These are phyloP conservation scores for Leptopterna dolabrata DNA, from an alignment of 2,888 invertebrate species.

Conservation along the genomic window DNA sequence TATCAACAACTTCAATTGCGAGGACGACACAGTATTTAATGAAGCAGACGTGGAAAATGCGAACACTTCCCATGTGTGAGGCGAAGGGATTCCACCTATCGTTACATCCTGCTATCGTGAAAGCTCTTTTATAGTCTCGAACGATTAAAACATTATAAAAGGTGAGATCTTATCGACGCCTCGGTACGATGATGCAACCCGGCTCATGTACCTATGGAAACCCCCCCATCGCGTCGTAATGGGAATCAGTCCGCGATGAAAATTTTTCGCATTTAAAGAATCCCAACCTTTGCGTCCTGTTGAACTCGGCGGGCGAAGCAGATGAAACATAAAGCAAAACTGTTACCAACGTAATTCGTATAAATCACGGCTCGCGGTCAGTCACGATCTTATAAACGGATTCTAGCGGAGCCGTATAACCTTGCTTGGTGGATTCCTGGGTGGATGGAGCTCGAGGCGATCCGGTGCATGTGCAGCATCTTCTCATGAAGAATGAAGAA, in stretches of 20 bases:
- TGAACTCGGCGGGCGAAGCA: not conserved
- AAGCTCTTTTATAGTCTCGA: not conserved
- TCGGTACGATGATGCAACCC: not conserved
- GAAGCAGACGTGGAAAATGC: too few relatives aligned
- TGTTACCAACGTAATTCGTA: not conserved
- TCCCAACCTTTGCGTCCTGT: not conserved
- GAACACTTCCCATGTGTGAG: too few relatives aligned
- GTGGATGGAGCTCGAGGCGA: not conserved
- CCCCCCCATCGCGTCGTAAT: not conserved
- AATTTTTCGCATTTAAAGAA: not conserved
- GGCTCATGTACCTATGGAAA: not conserved
- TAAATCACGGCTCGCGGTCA: not conserved
- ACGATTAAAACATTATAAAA: constrained; percentile 3
- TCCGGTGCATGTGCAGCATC: not conserved
- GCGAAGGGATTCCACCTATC: not conserved
- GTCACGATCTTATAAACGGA: constrained; percentile 3
- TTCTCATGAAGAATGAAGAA: not conserved
- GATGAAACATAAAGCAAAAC: not conserved
- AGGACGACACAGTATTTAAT: too few relatives aligned
- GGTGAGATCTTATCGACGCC: not conserved
- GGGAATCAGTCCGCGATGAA: not conserved
- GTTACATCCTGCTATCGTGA: not conserved
- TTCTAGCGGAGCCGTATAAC: not conserved
- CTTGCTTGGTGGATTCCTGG: not conserved
- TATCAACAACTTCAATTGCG: too few relatives aligned